Conservation (phyloP, 2,113 vertebrate genomes). For the Pachycephala philippinensis region DNA sequence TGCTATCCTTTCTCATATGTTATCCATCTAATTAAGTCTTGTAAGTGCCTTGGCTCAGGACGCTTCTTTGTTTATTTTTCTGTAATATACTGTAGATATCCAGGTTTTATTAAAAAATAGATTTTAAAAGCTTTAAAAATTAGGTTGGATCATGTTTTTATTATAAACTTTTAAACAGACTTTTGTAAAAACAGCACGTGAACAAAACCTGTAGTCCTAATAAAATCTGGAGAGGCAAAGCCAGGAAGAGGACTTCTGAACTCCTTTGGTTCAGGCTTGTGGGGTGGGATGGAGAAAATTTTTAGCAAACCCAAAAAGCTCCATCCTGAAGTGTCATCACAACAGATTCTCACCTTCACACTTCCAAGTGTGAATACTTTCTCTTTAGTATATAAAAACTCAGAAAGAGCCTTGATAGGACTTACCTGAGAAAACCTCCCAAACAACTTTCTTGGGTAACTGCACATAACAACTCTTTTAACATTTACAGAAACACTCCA, state of each 20-base stretch:
- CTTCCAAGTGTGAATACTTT: neutral
- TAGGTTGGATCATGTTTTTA: neutral
- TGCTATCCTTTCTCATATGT: neutral
- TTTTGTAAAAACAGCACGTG: neutral
- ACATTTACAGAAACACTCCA: neutral
- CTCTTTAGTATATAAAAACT: neutral
- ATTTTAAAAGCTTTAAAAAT: neutral
- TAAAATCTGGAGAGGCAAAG: neutral
- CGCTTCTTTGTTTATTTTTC: neutral
- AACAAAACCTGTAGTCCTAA: neutral
- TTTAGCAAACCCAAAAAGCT: neutral
- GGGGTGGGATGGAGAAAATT: neutral
- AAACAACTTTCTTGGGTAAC: neutral
- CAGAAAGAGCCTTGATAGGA: neutral
- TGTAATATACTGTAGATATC: neutral
- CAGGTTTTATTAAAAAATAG: neutral
- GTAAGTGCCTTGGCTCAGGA: neutral
- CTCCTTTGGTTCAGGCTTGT: neutral
- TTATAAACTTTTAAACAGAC: neutral
- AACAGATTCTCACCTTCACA: neutral
- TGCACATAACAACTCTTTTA: neutral
- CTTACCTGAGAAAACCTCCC: neutral
- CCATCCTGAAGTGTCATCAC: neutral
- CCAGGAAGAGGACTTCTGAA: neutral
- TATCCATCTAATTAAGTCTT: neutral